Evolutionary conservation across 2,888 invertebrate species (phyloP).

Genomic region (Anarsia innoxiella): DNA sequence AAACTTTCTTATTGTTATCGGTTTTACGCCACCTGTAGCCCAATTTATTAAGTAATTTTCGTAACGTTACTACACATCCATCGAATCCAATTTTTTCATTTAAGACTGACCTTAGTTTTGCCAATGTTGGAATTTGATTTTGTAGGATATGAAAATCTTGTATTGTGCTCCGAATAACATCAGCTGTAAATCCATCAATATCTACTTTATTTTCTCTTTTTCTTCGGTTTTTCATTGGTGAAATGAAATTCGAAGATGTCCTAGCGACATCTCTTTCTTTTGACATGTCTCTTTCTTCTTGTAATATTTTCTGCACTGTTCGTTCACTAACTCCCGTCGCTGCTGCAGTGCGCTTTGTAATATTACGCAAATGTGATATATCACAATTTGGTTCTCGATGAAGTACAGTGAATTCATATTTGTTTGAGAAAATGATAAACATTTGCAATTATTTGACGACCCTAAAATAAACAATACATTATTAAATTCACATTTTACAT

Average conservation of each 20-base stretch:
- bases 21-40: too few relatives aligned
- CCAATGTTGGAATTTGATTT: conserved; percentile 12
- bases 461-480: conserved; percentile 3
- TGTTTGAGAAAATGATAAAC: conserved; percentile 5
- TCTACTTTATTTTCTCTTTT: conserved; percentile 11
- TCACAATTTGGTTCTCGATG: conserved; percentile 5
- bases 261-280: not conserved
- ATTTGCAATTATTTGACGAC: not conserved
- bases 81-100: too few relatives aligned
- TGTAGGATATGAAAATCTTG: conserved; percentile 13
- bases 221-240: conserved; percentile 12
- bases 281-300: conserved; percentile 12
- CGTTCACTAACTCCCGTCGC: conserved; percentile 14
- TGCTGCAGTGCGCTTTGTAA: conserved; percentile 12
- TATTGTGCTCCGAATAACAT: conserved; percentile 16
- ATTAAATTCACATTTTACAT: too few relatives aligned
- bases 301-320: conserved; percentile 13
- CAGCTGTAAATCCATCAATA: conserved; percentile 14
- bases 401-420: not conserved
- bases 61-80: too few relatives aligned
- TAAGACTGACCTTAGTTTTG: not conserved
- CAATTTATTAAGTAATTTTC: too few relatives aligned
- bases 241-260: conserved; percentile 1
- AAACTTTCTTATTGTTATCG: too few relatives aligned
- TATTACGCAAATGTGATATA: conserved; percentile 3